Evolutionary conservation across 2,888 invertebrate species (phyloP).

Genomic region (Aplocera efformata): DNA sequence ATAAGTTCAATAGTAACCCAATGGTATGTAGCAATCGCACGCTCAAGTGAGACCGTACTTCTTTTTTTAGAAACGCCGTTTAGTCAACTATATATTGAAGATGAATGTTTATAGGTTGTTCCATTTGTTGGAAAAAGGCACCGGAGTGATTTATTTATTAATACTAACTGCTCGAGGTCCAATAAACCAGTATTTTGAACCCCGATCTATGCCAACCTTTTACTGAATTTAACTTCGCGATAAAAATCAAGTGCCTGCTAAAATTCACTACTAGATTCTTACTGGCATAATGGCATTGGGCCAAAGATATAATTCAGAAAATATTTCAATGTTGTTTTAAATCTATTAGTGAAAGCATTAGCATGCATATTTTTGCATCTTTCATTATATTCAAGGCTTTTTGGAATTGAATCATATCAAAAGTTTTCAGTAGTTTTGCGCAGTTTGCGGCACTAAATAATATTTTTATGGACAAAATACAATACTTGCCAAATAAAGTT

Average conservation of each 20-base stretch:
- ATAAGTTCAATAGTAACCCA: conserved; percentile 19
- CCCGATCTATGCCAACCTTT: conserved; percentile 20
- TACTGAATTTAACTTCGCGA: conserved; percentile 28
- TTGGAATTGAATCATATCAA: not conserved
- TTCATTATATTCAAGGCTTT: conserved; percentile 1
- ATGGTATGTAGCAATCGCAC: conserved; percentile 44
- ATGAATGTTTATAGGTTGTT: conserved; percentile 58
- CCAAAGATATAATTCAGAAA: conserved; percentile 25
- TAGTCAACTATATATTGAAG: conserved; percentile 62
- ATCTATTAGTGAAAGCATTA: conserved; percentile 22
- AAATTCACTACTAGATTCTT: conserved; percentile 22
- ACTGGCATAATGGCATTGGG: conserved; percentile 26
- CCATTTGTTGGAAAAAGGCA: conserved; percentile 49
- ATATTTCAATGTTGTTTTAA: conserved; percentile 23
- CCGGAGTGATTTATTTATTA: conserved; percentile 47
- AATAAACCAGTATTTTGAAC: conserved; percentile 20
- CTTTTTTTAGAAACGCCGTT: conserved; percentile 55
- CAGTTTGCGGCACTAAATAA: not conserved
- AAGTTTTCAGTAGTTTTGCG: not conserved
- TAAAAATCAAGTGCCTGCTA: conserved; percentile 27
- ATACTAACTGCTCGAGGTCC: conserved; percentile 19
- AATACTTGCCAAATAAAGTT: conserved; percentile 27
- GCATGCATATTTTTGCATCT: conserved; percentile 12
- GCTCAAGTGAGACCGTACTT: conserved; percentile 52
- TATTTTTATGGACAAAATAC: conserved; percentile 29